Evolutionary conservation across 1,140 invertebrate genomes (phyloP), one percentile per base, ranked within the genome.

Genomic region (Bombus impatiens): DNA sequence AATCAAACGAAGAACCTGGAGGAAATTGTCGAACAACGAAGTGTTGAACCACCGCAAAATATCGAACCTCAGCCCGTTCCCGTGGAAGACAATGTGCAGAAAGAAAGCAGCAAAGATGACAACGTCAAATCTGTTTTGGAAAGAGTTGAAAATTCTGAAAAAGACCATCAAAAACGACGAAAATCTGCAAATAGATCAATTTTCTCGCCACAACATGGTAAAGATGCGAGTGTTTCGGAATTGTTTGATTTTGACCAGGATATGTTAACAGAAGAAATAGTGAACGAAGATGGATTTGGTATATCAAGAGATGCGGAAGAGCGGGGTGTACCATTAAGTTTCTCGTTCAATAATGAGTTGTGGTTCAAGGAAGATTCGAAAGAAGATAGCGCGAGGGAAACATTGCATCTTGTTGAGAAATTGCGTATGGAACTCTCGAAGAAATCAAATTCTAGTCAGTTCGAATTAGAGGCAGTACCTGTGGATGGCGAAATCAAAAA

Each of bases 351-450:
- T 71, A 95, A 95, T 70, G 95, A 96, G n/a, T 95, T 97, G 74
- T 95, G 97, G 83, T 97, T 97, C 87, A 97, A 97, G 91, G 97
- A 97, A 90, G 97, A 98, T 92, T 96, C 97, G n/a, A 97, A 97
- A 93, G 97, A 97, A 86, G 96, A 97, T 84, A 97, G 96, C 90
- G 97, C 97, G 0, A 94, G 97, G 68, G 97, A 97, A 94, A 98
- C 97, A 1, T 93, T 97, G 44, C 97, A 98, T 95, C 94, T 98
- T 32, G 97, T 98, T 15, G 97, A 98, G 88, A 97, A 98, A 93
- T 94, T 98, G 28, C 94, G 97, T 78, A 96, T 97, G 95, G 96
- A 96, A 79, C 93, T 97, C 86, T 96, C 96, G 25, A 96, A 96
- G 87, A 97, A 97, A 92, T 96, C 96, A 18, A 96, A 95, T 90